Percentiles rank a stretch among this genome's conserved stretches.
Evolutionary conservation across 92 coral and sea anemone genomes (phyloP).

Genomic region (Palythoa grandis): DNA sequence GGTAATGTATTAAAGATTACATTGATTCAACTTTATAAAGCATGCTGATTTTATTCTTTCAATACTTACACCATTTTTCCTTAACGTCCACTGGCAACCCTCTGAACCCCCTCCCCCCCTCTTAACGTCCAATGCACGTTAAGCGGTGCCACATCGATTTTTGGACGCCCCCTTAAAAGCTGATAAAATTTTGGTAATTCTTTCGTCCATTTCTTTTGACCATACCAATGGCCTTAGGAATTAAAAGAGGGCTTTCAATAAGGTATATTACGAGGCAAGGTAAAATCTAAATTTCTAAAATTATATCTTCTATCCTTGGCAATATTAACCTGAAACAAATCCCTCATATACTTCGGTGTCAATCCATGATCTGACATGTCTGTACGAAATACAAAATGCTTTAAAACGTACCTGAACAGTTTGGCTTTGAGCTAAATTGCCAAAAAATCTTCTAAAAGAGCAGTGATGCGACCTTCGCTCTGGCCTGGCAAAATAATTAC

Average conservation of each 20-base stretch:
- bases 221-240: too few relatives aligned
- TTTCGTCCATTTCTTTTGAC: too few relatives aligned
- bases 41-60: conserved; percentile 25
- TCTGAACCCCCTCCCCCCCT: too few relatives aligned
- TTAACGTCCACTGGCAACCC: too few relatives aligned
- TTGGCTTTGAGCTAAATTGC: background rate
- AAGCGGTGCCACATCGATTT: too few relatives aligned
- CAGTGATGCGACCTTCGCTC: background rate
- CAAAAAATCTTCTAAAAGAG: background rate
- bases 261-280: background rate
- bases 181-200: too few relatives aligned
- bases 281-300: too few relatives aligned
- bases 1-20: conserved; percentile 31
- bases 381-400: background rate
- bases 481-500: background rate
- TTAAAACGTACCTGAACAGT: conserved; percentile 16
- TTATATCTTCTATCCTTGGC: background rate
- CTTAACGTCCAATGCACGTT: too few relatives aligned
- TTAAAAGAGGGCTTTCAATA: too few relatives aligned
- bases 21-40: conserved; percentile 26
- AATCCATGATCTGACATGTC: background rate
- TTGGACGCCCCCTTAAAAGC: background rate
- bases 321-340: background rate
- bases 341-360: background rate
- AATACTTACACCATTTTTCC: conserved; percentile 18